Base-by-base conservation (phyloP, 2,888 invertebrate species). In the Tuta absoluta region DNA sequence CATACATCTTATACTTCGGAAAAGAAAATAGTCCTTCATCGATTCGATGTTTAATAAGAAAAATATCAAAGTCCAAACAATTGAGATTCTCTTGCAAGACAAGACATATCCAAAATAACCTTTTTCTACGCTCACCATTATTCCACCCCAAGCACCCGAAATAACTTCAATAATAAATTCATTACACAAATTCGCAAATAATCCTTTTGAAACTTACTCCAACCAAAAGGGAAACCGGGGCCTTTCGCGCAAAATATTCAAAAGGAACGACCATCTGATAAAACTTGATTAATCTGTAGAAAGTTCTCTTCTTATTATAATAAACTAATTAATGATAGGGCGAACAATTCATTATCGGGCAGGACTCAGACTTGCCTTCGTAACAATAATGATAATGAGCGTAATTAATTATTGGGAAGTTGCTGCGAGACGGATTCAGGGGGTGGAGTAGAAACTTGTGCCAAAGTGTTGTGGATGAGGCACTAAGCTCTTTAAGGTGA, bases 361-460 rank as follows among this genome's bases (percentile, higher is more conserved):
- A 89, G 87, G 91, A 91, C 91, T 56, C 33, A 33, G 56, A 24
- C 24, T 24, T 91, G 91, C 90, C 91, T 89, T 91, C 87, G 83
- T 86, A 91, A 91, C 91, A 91, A 90, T 91, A 91, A 91, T 91
- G 90, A 91, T 91, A 91, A 91, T 91, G 90, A 91, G 91, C 85
- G 85, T 91, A 90, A 91, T 91, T 91, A 91, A 91, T 91, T 91
- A 91, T 90, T 64, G 85, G 89, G 88, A 91, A 91, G 88, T 91
- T 89, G 85, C 84, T 87, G 88, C 85, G 85, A 90, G 89, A 89
- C 87, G 89, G 45, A 89, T 87, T 86, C 87, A 84, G 86, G 84
- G 77, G 81, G 76, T 81, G 78, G 80, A 78, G 45, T 10, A 45
- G 45, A 45, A 28, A 51, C 45, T 17, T 1, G 49, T 17, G 7